Conservation (phyloP, 2,888 invertebrate species). For the Parnassius apollo region DNA sequence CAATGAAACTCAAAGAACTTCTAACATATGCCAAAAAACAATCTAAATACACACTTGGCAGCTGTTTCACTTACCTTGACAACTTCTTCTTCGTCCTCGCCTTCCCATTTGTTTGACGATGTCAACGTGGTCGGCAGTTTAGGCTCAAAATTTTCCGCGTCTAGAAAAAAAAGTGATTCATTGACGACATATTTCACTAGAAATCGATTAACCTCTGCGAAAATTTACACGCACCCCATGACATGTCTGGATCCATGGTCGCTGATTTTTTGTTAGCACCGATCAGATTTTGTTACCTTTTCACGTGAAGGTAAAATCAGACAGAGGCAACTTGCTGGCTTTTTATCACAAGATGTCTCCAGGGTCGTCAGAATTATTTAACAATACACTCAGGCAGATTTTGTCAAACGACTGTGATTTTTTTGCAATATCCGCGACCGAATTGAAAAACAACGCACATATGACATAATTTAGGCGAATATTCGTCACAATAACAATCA, state of each 20-base stretch:
- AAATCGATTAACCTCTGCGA: conserved; percentile 8
- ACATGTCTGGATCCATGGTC: conserved; percentile 83
- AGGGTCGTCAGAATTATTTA: conserved; percentile 68
- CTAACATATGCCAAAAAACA: conserved; percentile 24
- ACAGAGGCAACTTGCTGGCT: conserved; percentile 66
- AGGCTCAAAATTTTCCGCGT: conserved; percentile 87
- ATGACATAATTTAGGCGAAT: conserved; percentile 78
- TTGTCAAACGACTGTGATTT: conserved; percentile 76
- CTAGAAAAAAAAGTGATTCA: conserved; percentile 70
- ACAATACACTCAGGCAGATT: conserved; percentile 67
- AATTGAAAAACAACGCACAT: conserved; percentile 70
- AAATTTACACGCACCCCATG: conserved; percentile 82
- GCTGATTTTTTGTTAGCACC: conserved; percentile 60
- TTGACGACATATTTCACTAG: conserved; percentile 23
- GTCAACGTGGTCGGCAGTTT: conserved; percentile 82
- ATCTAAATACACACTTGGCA: conserved; percentile 55
- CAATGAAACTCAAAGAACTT: conserved; percentile 32
- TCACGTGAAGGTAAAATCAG: conserved; percentile 70
- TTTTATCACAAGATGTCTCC: conserved; percentile 81
- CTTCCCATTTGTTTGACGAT: conserved; percentile 89
- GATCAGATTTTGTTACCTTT: conserved; percentile 68
- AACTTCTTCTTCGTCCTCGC: conserved; percentile 92
- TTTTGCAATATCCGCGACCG: conserved; percentile 72
- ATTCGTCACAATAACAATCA: conserved; percentile 71
- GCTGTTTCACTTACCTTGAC: conserved; percentile 84